A percentile compares a stretch with the other conserved stretches of the same genome.
These are phyloP conservation scores for Falco punctatus DNA, from an alignment of 2,113 vertebrate genomes.

Conservation along the genomic window DNA sequence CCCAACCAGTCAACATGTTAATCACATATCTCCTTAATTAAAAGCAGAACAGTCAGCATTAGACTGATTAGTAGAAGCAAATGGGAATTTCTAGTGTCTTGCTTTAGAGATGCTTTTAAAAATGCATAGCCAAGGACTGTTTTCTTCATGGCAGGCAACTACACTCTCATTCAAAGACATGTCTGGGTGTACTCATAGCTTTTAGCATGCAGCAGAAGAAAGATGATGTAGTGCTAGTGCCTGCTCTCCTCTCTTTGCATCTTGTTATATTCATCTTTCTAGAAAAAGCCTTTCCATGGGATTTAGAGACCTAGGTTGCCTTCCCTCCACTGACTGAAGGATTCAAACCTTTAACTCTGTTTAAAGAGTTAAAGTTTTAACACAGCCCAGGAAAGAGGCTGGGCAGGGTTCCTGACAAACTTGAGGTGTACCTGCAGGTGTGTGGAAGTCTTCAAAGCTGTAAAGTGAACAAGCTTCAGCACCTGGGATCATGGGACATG, in stretches of 20 bases:
- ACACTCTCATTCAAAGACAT: background rate
- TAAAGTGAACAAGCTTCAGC: background rate
- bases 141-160: background rate
- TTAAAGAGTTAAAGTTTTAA: background rate
- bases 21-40: background rate
- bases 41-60: background rate
- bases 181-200: background rate
- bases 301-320: background rate
- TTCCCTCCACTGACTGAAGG: background rate
- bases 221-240: background rate
- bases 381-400: background rate
- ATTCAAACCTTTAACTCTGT: background rate
- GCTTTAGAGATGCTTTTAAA: background rate
- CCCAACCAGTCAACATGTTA: background rate
- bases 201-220: background rate
- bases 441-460: background rate
- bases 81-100: background rate
- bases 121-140: background rate
- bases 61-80: background rate
- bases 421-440: background rate
- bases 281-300: background rate
- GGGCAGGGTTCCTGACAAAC: background rate
- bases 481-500: background rate
- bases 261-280: background rate
- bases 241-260: background rate